Evolutionary conservation across 2,888 invertebrate species (phyloP).

Genomic region (Ferdinandea cuprea): DNA sequence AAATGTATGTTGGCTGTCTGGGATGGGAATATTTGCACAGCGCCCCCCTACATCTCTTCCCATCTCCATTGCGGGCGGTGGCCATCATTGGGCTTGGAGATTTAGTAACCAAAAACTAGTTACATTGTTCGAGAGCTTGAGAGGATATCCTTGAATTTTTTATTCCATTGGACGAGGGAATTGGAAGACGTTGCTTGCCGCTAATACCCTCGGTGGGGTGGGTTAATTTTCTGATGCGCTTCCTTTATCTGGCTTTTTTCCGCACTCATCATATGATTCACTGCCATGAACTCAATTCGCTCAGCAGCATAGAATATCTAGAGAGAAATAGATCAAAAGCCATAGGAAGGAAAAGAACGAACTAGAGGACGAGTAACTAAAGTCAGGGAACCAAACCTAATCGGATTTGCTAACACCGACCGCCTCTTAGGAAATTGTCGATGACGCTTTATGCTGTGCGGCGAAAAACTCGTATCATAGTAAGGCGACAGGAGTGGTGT

Average conservation of each 20-base stretch:
- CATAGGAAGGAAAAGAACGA: slow-evolving; percentile 28
- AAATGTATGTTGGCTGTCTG: neutral
- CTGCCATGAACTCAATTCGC: slow-evolving; percentile 4
- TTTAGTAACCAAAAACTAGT: slow-evolving; percentile 8
- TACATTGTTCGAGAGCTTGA: slow-evolving; percentile 19
- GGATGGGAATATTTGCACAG: too few relatives aligned
- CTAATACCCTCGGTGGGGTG: slow-evolving; percentile 33
- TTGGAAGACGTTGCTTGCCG: slow-evolving; percentile 18
- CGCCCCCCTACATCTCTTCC: neutral
- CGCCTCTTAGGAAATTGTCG: slow-evolving; percentile 53
- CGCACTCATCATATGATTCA: slow-evolving; percentile 15
- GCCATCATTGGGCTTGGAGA: neutral
- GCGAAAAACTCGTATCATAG: neutral
- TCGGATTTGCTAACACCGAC: slow-evolving; percentile 65
- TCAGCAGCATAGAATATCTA: slow-evolving; percentile 6
- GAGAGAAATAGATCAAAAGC: slow-evolving; percentile 19
- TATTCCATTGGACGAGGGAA: slow-evolving; percentile 13
- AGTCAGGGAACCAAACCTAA: slow-evolving; percentile 65
- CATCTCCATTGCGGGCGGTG: neutral
- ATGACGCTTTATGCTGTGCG: slow-evolving; percentile 40
- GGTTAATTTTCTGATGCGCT: slow-evolving; percentile 52
- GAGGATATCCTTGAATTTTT: slow-evolving; percentile 22
- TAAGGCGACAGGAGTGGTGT: neutral
- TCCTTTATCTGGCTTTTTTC: slow-evolving; percentile 33
- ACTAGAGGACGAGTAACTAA: slow-evolving; percentile 34